These are phyloP conservation scores for Bostrychus sinensis DNA, from an alignment of 2,113 vertebrate genomes.

Conservation along the genomic window DNA sequence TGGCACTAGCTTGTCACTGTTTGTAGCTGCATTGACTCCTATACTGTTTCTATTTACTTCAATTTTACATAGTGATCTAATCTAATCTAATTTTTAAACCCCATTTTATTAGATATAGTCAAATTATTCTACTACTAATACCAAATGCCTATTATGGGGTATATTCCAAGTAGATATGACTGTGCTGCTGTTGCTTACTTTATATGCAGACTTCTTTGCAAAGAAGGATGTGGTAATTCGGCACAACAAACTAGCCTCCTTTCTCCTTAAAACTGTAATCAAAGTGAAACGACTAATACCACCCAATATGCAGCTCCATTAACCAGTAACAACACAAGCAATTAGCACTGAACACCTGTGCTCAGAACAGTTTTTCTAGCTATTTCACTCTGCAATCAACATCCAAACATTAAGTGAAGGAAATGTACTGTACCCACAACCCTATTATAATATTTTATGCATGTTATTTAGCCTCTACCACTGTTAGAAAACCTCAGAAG, in stretches of 20 bases:
- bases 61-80: no score
- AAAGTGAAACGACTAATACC: constrained; percentile 4
- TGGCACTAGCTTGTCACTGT: no score
- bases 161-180: not conserved
- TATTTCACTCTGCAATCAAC: not conserved
- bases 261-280: constrained; percentile 6
- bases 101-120: no score
- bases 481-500: not conserved
- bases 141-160: no score
- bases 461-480: not conserved
- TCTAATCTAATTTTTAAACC: no score
- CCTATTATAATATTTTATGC: not conserved
- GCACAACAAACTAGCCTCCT: not conserved
- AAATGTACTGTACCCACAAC: not conserved
- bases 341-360: constrained; percentile 6
- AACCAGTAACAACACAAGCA: constrained; percentile 4
- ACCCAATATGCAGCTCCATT: constrained; percentile 2
- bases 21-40: no score
- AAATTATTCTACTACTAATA: no score
- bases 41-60: no score
- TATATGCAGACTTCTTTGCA: not conserved
- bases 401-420: not conserved
- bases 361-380: not conserved
- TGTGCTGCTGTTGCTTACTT: not conserved
- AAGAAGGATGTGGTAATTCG: not conserved